phyloP scores from a whole-genome alignment of 2,113 vertebrate genomes.

The Aspiorhynchus laticeps region DNA sequence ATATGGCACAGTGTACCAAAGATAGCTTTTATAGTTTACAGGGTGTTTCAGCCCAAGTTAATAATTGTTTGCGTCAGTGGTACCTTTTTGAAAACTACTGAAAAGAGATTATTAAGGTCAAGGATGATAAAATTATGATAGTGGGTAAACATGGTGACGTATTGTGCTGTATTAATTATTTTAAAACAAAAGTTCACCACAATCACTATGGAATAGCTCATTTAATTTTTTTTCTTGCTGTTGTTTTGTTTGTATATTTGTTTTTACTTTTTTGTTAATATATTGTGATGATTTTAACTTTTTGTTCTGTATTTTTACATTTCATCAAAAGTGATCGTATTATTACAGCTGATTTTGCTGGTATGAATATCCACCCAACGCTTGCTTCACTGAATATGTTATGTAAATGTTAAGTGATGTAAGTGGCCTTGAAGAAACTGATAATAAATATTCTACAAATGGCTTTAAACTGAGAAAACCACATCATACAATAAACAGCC shows the following conservation, averaged over 20 bases:
- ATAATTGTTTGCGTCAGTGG: background rate
- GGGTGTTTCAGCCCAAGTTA: background rate
- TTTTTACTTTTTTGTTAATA: background rate
- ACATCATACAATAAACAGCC: slow-evolving; percentile 19
- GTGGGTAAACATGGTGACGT: background rate
- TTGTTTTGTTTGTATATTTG: slow-evolving; percentile 16
- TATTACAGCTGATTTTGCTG: background rate
- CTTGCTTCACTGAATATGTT: background rate
- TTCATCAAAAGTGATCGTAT: background rate
- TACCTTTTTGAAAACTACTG: slow-evolving; percentile 1
- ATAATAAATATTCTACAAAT: background rate
- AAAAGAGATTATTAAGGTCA: background rate
- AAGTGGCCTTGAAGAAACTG: slow-evolving; percentile 1
- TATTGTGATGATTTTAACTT: background rate
- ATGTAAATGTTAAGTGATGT: background rate
- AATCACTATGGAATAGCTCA: background rate
- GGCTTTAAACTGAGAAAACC: slow-evolving; percentile 3
- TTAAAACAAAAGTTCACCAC: background rate
- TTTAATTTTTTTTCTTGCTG: background rate
- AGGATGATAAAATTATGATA: background rate
- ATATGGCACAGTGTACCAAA: slow-evolving; percentile 27
- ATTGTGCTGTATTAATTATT: background rate
- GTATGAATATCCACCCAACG: background rate
- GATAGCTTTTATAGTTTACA: background rate
- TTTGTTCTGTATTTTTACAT: slow-evolving; percentile 15